Evolutionary conservation across 1,140 invertebrate genomes (phyloP), one percentile per base, ranked within the genome.

Genomic region (Drosophila varians): DNA sequence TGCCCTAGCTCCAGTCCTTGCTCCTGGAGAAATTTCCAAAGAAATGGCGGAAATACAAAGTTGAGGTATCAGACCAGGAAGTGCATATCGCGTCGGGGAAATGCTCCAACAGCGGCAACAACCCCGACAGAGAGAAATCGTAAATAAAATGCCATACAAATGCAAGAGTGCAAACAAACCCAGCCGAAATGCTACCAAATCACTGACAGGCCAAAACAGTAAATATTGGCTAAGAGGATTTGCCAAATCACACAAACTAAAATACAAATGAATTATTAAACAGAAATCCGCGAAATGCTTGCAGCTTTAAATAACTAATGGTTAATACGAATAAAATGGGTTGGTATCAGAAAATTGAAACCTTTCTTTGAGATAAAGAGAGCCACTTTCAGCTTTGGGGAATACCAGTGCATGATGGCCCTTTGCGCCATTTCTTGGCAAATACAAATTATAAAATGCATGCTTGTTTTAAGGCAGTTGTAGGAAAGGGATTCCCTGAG

Each of bases 101-200:
- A 77, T 76, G 72, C 72, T 48, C 45, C 58, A 79, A 45, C 51
- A 43, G 48, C 28, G 23, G 54, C 66, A 69, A 48, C 53, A 69
- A 25, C 65, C 40, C 42, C 40, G 52, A 72, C 66, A 60, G 68
- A 34, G 65, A 45, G 31, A 68, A 53, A 77, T 72, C 80, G 82
- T 80, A 84, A 84, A 84, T 87, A 84, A 84, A 87, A 87, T 77
- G 77, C 72, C 73, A 84, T 86, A 79, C 68, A 87, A 82, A 73
- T 87, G 66, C 61, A 51, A 25, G 54, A 74, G 79, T 78, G 75
- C 70, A 83, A 79, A 75, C 60, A 86, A 68, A 75, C 75, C 42
- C 43, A 74, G 54, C 70, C 34, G 25, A 73, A 73, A 73, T 62
- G 65, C 62, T 60, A 69, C 68, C 79, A 73, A 74, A 77, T 76